phyloP scores from a whole-genome alignment of 2,113 vertebrate genomes.

The Excalfactoria chinensis region DNA sequence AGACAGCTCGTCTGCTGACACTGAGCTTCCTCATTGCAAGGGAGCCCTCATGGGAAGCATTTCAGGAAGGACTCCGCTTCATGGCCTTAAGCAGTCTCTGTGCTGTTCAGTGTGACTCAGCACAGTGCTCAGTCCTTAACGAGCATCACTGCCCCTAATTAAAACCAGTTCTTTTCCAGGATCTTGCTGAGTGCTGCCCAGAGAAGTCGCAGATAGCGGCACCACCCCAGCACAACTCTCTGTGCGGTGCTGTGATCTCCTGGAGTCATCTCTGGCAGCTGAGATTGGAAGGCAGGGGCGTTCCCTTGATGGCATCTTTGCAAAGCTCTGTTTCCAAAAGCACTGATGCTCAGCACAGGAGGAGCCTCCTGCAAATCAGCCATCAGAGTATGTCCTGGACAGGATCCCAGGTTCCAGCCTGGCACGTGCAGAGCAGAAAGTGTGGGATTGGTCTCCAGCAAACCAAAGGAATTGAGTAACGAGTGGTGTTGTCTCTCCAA shows the following conservation, averaged over 20 bases:
- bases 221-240: background rate
- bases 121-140: background rate
- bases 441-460: background rate
- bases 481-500: background rate
- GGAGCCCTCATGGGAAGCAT: background rate
- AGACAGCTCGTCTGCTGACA: background rate
- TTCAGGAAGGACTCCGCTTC: background rate
- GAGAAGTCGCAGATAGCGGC: background rate
- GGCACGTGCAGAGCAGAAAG: background rate
- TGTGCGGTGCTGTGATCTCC: background rate
- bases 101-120: background rate
- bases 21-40: background rate
- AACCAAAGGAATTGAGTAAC: background rate
- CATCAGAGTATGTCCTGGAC: rapidly evolving
- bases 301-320: background rate
- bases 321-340: background rate
- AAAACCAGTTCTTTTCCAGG: background rate
- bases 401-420: background rate
- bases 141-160: background rate
- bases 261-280: background rate
- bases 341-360: rapidly evolving
- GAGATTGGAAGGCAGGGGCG: background rate
- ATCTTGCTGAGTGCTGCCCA: background rate
- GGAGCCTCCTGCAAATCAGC: background rate
- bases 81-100: background rate